Conservation (phyloP, 2,797 vertebrate species). For the Tenualosa thibaudeaui region DNA sequence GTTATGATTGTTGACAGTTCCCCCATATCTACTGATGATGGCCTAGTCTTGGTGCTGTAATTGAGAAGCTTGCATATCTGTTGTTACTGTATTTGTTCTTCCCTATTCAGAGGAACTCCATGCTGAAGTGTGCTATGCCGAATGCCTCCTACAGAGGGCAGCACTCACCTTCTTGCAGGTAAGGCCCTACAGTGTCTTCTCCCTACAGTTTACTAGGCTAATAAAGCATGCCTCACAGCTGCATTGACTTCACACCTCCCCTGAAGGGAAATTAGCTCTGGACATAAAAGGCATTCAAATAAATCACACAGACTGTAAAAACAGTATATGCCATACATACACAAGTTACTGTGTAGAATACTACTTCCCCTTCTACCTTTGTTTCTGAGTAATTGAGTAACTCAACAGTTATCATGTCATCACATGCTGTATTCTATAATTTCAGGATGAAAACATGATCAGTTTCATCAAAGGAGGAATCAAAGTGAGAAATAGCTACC, state of each 20-base stretch:
- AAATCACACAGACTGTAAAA: not conserved
- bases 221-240: not conserved
- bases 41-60: not conserved
- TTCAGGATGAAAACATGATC: constrained; percentile 98
- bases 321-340: not conserved
- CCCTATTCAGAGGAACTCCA: constrained; percentile 89
- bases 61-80: not conserved
- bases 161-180: constrained; percentile 98
- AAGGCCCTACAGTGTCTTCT: not conserved
- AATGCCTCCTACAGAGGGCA: constrained; percentile 96
- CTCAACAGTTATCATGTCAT: not conserved
- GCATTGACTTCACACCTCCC: not conserved
- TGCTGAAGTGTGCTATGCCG: constrained; percentile 95
- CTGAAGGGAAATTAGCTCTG: not conserved
- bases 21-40: not conserved
- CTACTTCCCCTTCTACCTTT: not conserved
- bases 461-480: constrained; percentile 98
- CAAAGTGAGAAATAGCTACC: constrained; percentile 97
- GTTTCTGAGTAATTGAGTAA: not conserved
- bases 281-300: not conserved
- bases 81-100: not conserved
- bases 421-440: not conserved
- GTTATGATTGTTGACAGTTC: not conserved
- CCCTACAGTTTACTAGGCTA: not conserved
- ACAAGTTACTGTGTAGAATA: not conserved